phyloP scores from a whole-genome alignment of 2,113 vertebrate species.

The Plectropomus leopardus region DNA sequence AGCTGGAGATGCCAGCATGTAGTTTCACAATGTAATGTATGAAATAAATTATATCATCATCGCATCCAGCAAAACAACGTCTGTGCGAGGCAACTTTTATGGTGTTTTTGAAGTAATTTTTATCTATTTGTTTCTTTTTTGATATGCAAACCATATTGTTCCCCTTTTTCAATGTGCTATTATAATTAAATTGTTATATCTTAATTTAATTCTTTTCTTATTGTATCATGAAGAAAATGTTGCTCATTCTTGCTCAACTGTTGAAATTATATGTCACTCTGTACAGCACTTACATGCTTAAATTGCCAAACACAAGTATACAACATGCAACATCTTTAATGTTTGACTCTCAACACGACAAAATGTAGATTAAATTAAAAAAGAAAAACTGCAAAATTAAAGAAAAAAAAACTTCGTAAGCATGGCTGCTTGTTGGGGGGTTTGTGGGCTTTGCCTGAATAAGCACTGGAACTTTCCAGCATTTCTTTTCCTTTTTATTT shows the following conservation, averaged over 20 bases:
- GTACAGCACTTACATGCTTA: not conserved
- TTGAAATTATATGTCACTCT: not conserved
- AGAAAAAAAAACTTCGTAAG: slow-evolving; percentile 1
- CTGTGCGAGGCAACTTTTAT: not conserved
- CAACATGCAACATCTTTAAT: not conserved
- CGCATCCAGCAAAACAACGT: not conserved
- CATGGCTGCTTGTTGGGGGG: slow-evolving; percentile 16
- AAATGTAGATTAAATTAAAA: slow-evolving; percentile 34
- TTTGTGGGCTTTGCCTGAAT: slow-evolving; percentile 68
- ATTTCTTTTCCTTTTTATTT: slow-evolving; percentile 83
- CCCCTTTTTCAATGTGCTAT: too few species aligned
- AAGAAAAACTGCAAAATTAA: slow-evolving; percentile 6
- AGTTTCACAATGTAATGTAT: slow-evolving; percentile 28
- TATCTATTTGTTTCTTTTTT: not conserved
- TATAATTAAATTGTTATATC: not conserved
- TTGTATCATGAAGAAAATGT: not conserved
- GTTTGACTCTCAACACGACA: slow-evolving; percentile 1
- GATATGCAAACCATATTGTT: not conserved
- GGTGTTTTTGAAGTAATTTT: not conserved
- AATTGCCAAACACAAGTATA: not conserved
- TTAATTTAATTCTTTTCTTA: not conserved
- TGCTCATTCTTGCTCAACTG: not conserved
- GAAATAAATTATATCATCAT: slow-evolving; percentile 33
- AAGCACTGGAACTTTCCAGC: slow-evolving; percentile 83
- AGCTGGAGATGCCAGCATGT: slow-evolving; percentile 35